Conservation (phyloP, 1,140 invertebrate genomes). For the Sinonovacula constricta region DNA sequence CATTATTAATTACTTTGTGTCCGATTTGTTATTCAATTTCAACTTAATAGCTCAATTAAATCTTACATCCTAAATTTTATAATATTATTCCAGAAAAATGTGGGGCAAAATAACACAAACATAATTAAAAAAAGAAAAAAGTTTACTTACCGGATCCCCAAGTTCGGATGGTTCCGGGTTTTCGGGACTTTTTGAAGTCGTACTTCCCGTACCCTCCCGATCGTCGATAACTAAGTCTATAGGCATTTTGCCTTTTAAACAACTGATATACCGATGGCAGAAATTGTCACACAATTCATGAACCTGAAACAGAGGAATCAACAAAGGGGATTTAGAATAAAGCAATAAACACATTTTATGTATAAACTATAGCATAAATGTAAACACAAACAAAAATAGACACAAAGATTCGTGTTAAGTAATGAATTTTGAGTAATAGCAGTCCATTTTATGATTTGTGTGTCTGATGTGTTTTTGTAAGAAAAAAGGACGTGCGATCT, state of each 20-base stretch:
- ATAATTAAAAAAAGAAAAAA: background rate
- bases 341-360: slow-evolving; percentile 29
- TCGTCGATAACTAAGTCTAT: slow-evolving; percentile 99
- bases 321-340: no score
- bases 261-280: slow-evolving; percentile 99
- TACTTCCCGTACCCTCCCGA: slow-evolving; percentile 85
- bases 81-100: background rate
- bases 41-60: no score
- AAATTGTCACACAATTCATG: slow-evolving; percentile 99
- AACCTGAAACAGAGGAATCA: no score
- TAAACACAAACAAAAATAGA: background rate
- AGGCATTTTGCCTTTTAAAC: slow-evolving; percentile 99
- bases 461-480: no score
- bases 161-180: slow-evolving; percentile 71
- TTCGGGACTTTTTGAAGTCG: slow-evolving; percentile 69
- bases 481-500: no score
- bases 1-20: no score
- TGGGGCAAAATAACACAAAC: background rate
- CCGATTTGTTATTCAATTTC: no score
- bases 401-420: no score
- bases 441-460: no score
- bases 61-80: background rate
- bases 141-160: slow-evolving; percentile 70
- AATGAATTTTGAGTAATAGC: no score
- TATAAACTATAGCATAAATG: background rate